Conservation (phyloP, 2,113 vertebrate species). For the Rhea americana region DNA sequence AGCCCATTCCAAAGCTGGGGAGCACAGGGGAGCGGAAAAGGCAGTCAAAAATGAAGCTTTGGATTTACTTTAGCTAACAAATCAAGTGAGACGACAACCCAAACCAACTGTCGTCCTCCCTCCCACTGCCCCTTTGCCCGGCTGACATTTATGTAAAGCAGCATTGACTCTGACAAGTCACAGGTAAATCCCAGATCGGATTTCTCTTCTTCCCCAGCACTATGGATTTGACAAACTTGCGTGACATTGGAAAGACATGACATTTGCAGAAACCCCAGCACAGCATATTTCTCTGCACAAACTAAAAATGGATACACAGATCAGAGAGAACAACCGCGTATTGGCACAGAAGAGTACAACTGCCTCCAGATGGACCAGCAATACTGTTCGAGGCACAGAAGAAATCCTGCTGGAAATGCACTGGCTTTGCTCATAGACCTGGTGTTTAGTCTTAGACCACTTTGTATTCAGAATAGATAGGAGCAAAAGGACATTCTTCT, state of each 20-base stretch:
- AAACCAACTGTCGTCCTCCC: background rate
- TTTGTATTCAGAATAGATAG: background rate
- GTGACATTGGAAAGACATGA: background rate
- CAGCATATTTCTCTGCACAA: background rate
- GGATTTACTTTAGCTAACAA: background rate
- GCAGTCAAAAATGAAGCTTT: background rate
- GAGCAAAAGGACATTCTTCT: background rate
- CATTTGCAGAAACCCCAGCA: conserved; percentile 9
- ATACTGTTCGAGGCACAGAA: background rate
- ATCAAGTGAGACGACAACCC: background rate
- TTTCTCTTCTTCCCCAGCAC: conserved; percentile 1
- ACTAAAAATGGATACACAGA: background rate
- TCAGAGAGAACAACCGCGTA: background rate
- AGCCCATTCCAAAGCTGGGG: background rate
- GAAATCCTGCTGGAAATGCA: background rate
- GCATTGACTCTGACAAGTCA: background rate
- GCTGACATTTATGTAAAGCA: background rate
- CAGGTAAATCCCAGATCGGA: background rate
- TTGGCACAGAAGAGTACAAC: background rate
- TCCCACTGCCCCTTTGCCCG: background rate
- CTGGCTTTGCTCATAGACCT: background rate
- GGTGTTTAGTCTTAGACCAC: background rate
- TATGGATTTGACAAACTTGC: background rate
- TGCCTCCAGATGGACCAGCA: background rate
- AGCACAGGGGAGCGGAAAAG: background rate